phyloP scores from a whole-genome alignment of 2,797 vertebrate genomes.

The Sebastes reedi region DNA sequence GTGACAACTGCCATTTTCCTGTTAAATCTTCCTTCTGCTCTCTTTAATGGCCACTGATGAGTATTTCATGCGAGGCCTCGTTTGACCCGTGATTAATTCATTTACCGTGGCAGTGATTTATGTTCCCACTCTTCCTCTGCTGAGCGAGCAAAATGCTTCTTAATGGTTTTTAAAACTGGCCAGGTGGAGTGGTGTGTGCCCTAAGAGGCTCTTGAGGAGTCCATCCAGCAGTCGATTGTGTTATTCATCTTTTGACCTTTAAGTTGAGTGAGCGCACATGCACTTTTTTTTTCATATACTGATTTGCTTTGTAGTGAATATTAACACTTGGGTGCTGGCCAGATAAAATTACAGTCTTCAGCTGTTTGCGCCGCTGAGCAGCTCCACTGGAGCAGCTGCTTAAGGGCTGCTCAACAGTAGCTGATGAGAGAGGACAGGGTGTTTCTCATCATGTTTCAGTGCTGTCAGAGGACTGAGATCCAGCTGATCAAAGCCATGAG shows the following conservation, averaged over 20 bases:
- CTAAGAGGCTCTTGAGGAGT: conserved; percentile 34
- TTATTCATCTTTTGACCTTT: conserved; percentile 49
- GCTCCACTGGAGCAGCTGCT: conserved; percentile 32
- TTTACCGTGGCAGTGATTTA: conserved; percentile 58
- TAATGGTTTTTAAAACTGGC: conserved; percentile 55
- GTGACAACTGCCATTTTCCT: conserved; percentile 17
- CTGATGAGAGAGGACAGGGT: conserved; percentile 32
- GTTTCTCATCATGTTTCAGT: conserved; percentile 38
- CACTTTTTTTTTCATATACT: neutral
- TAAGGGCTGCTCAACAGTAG: conserved; percentile 32
- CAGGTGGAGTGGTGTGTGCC: conserved; percentile 41
- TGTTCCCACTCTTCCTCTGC: conserved; percentile 48
- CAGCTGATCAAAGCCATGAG: conserved; percentile 56
- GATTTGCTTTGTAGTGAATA: conserved; percentile 11
- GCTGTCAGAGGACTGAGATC: conserved; percentile 38
- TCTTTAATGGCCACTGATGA: conserved; percentile 44
- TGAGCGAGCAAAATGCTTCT: conserved; percentile 62
- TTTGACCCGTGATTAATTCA: conserved; percentile 60
- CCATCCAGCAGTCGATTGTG: conserved; percentile 24
- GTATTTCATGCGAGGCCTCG: conserved; percentile 33
- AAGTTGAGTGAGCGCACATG: conserved; percentile 9
- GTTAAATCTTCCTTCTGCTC: conserved; percentile 24
- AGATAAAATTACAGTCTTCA: conserved; percentile 28
- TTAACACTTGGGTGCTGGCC: conserved; percentile 27
- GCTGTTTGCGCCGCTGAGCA: conserved; percentile 22